These are phyloP conservation scores for Trichopoda pennipes DNA, from an alignment of 2,888 invertebrate genomes.

Conservation along the genomic window DNA sequence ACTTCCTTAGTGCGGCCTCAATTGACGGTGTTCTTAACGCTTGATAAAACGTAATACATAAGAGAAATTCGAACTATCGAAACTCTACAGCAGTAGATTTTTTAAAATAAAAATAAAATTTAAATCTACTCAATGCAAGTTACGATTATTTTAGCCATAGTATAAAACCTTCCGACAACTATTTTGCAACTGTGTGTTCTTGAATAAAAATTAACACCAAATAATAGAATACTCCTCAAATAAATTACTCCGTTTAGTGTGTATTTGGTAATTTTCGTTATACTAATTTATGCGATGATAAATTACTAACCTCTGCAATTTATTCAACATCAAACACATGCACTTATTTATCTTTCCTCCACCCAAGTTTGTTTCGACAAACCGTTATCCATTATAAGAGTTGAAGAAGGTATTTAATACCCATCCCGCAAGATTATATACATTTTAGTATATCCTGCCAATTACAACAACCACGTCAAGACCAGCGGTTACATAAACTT, in stretches of 20 bases:
- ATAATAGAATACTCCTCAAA: neutral
- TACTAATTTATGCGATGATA: slow-evolving; percentile 57
- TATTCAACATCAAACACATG: slow-evolving; percentile 59
- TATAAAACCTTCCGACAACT: too few species aligned
- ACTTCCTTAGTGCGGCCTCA: too few species aligned
- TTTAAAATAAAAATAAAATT: too few species aligned
- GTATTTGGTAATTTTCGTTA: slow-evolving; percentile 24
- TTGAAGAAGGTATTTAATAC: slow-evolving; percentile 44
- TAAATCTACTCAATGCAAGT: too few species aligned
- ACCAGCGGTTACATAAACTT: slow-evolving; percentile 24
- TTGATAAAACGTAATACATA: too few species aligned
- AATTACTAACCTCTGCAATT: slow-evolving; percentile 56
- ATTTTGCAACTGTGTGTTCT: too few species aligned
- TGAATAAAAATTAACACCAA: too few species aligned
- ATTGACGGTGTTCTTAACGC: too few species aligned
- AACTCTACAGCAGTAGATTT: too few species aligned
- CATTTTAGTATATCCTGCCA: slow-evolving; percentile 14
- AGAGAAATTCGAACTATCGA: too few species aligned
- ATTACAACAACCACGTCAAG: slow-evolving; percentile 11
- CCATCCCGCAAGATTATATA: slow-evolving; percentile 25
- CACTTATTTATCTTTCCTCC: slow-evolving; percentile 19
- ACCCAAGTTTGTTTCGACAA: neutral
- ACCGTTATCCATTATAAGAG: slow-evolving; percentile 2
- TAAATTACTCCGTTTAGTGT: neutral
- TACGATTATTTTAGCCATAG: too few species aligned